Evolutionary conservation across 2,113 vertebrate species (phyloP), one percentile per base, ranked within the genome.

Genomic region (Tragelaphus strepsiceros): DNA sequence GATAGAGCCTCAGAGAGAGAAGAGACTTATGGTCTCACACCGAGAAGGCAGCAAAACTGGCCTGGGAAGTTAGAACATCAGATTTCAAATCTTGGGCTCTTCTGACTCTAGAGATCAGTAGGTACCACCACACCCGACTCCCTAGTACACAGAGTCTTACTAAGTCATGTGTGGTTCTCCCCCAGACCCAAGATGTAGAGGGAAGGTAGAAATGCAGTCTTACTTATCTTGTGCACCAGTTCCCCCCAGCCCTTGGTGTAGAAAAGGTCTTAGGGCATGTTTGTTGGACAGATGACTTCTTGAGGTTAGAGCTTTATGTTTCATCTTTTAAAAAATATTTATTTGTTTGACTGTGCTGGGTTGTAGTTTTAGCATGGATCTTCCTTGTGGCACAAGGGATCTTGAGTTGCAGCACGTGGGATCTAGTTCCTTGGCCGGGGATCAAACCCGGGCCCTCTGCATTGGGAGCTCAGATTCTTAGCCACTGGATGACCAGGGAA

Each of bases 1-100:
- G n/a, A 93, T 77, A 39, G 58, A 95, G 91, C 24, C 62, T 92
- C 35, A 84, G 90, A 91, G n/a, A 96, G 90, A 84, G 39, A 39
- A 67, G 46, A 81, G 82, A 67, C n/a, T 39, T 96, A 39, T 67
- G 77, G 67, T 74, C 62, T 62, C 24, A 91, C 15, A 80, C 21
- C 24, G 39, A 90, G 46, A 84, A 96, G 39, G 46, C 6, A 28
- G 59, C 54, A 94, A 90, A 80, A 74, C 35, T 74, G 84, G 62
- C 5, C 22, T 16, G 6, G 53, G 30, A 88, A 89, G 78, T 51
- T 58, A 92, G n/a, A 26, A 83, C 32, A 53, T 82, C 1, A 3
- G 35, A 62, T 74, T 80, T 87, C 54, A 96, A 92, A 74, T 84
- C n/a, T 35, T 84, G 21, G 26, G 61, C 43, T 67, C 39, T 61